Conservation (phyloP, 2,113 vertebrate species). For the Rissa tridactyla region DNA sequence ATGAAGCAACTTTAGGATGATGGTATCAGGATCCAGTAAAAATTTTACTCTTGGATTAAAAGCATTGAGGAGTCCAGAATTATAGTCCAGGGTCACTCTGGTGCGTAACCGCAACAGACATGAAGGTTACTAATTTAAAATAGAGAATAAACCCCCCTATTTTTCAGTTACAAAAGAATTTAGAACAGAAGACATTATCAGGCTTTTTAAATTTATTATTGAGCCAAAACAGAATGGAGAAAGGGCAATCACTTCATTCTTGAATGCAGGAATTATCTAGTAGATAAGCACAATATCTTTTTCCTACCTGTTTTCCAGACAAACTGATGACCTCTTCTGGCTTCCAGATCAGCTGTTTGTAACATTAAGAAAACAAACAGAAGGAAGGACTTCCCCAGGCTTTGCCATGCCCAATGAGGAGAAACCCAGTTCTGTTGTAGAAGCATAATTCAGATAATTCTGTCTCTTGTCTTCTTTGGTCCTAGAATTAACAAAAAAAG, state of each 20-base stretch:
- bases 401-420: conserved; percentile 76
- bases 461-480: conserved; percentile 75
- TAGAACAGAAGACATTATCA: not conserved
- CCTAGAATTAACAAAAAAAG: conserved; percentile 69
- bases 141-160: not conserved
- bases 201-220: not conserved
- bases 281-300: not conserved
- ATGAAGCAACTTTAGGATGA: not conserved
- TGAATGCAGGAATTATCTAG: not conserved
- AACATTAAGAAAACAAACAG: conserved; percentile 78
- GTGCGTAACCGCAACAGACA: not conserved
- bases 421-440: conserved; percentile 80
- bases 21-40: not conserved
- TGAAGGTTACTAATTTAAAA: not conserved
- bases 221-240: not conserved
- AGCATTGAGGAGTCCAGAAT: not conserved
- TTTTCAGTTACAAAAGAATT: not conserved
- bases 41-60: not conserved
- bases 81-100: not conserved
- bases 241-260: not conserved
- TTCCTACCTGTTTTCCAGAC: conserved; percentile 94
- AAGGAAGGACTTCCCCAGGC: conserved; percentile 75
- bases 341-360: conserved; percentile 80
- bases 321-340: conserved; percentile 84
- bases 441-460: conserved; percentile 91